Evolutionary conservation across 2,113 vertebrate genomes (phyloP).

Genomic region (Rousettus leschenaultii): DNA sequence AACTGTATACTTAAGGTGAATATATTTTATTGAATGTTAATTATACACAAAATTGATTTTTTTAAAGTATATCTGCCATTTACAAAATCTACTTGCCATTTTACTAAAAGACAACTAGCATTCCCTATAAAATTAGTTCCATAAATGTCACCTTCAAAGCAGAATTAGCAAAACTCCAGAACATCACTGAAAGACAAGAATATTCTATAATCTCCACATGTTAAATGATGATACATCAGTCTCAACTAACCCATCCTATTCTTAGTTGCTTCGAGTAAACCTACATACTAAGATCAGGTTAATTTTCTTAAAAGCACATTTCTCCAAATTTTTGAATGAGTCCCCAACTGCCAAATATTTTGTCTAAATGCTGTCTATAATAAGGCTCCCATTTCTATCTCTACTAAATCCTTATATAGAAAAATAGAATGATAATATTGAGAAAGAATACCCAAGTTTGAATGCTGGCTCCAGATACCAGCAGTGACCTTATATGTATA

Average conservation of each 20-base stretch:
- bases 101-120: neutral
- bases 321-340: neutral
- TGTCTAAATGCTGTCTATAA: neutral
- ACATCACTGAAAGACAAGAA: neutral
- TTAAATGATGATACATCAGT: neutral
- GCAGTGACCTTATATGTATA: neutral
- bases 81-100: neutral
- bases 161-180: conserved; percentile 42
- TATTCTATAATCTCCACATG: neutral
- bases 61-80: neutral
- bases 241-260: neutral
- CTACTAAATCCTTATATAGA: neutral
- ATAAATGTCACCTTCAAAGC: neutral
- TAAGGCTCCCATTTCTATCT: neutral
- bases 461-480: conserved; percentile 23
- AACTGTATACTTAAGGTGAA: neutral
- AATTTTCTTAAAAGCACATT: conserved; percentile 22
- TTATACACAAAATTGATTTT: neutral
- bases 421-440: neutral
- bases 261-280: neutral
- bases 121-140: neutral
- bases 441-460: neutral
- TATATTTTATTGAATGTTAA: neutral
- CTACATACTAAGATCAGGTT: neutral
- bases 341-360: neutral